phyloP scores from a whole-genome alignment of 2,113 vertebrate species.

The Carettochelys insculpta region DNA sequence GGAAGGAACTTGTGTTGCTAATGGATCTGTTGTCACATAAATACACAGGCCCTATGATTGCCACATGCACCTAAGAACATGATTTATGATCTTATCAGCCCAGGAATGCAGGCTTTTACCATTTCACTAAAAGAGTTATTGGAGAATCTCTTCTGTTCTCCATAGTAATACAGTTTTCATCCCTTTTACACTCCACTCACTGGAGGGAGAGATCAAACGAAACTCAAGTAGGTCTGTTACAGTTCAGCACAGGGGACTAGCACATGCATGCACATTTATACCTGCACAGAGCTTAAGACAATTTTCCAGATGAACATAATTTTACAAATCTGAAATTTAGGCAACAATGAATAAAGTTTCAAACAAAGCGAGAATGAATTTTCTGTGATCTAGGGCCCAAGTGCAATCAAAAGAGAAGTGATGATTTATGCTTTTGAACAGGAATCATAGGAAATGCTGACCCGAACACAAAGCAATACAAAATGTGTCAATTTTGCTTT shows the following conservation, averaged over 20 bases:
- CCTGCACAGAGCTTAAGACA: background rate
- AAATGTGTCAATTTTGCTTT: background rate
- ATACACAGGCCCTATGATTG: background rate
- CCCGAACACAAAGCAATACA: background rate
- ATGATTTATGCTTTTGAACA: background rate
- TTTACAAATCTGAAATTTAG: background rate
- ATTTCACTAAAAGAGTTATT: background rate
- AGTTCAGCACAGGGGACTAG: background rate
- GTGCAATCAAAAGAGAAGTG: background rate
- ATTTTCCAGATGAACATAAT: background rate
- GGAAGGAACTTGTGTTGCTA: background rate
- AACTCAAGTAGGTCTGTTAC: background rate
- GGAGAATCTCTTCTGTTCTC: background rate
- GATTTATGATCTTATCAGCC: background rate
- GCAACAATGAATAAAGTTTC: background rate
- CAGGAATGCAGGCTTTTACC: background rate
- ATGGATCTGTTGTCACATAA: background rate
- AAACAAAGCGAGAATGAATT: background rate
- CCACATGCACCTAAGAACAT: background rate
- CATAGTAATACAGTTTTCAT: background rate
- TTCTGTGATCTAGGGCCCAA: background rate
- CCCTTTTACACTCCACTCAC: background rate
- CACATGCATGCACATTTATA: background rate
- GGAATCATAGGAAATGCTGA: background rate
- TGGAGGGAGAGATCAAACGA: background rate